Conservation (phyloP, 2,113 vertebrate genomes). For the Melospiza melodia region DNA sequence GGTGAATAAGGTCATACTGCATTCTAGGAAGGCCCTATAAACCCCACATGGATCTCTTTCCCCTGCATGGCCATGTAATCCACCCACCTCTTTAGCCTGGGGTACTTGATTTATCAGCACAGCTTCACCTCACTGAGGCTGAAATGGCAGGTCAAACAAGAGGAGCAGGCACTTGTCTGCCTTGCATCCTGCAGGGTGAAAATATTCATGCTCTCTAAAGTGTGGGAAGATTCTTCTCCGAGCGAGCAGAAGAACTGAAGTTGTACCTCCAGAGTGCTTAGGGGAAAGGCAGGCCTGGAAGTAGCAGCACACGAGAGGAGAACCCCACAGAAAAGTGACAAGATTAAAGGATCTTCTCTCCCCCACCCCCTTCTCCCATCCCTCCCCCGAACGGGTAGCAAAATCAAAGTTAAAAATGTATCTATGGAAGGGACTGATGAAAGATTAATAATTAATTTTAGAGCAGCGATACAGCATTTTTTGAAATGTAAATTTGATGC, state of each 20-base stretch:
- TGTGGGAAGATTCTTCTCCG: not conserved
- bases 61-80: not conserved
- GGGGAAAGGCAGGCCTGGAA: not conserved
- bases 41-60: not conserved
- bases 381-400: conserved; percentile 43
- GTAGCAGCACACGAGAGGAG: conserved; percentile 36
- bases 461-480: conserved; percentile 71
- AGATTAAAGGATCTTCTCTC: conserved; percentile 69
- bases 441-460: conserved; percentile 80
- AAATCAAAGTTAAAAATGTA: conserved; percentile 78
- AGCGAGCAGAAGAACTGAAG: not conserved
- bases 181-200: not conserved
- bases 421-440: conserved; percentile 68
- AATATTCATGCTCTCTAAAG: not conserved
- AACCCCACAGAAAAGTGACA: conserved; percentile 56
- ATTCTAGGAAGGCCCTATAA: not conserved
- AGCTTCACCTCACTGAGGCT: not conserved
- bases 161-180: not conserved
- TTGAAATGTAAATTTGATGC: conserved; percentile 78
- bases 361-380: conserved; percentile 23
- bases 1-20: not conserved
- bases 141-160: conserved; percentile 15
- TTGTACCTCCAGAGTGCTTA: conserved; percentile 3
- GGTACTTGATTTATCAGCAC: not conserved
- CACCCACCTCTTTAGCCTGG: not conserved